phyloP scores from a whole-genome alignment of 1,140 invertebrate genomes.

The Brachionus calyciflorus region DNA sequence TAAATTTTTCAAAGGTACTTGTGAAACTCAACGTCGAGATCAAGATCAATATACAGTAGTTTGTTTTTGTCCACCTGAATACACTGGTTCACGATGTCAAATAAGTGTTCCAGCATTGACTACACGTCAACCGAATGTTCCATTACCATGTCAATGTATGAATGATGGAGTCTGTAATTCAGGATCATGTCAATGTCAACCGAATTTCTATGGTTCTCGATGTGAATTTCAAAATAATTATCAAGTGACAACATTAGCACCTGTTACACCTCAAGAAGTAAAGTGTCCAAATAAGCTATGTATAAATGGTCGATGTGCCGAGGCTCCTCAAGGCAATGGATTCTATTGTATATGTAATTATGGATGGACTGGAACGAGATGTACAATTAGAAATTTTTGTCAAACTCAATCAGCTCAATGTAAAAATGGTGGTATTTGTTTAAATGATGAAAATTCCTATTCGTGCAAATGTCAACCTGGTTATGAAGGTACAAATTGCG shows the following conservation, averaged over 20 bases:
- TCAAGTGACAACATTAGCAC: not conserved
- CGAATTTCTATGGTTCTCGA: conserved; percentile 30
- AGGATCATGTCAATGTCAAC: conserved; percentile 26
- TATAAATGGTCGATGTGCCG: conserved; percentile 11
- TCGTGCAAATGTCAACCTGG: not conserved
- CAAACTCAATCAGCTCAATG: not conserved
- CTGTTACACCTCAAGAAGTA: not conserved
- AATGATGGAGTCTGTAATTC: conserved; percentile 14
- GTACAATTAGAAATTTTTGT: conserved; percentile 41
- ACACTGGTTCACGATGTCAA: conserved; percentile 32
- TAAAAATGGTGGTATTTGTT: conserved; percentile 33
- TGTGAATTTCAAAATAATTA: conserved; percentile 31
- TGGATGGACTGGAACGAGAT: conserved; percentile 39
- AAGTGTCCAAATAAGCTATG: conserved; percentile 21
- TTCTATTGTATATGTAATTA: conserved; percentile 39
- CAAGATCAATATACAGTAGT: conserved; percentile 43
- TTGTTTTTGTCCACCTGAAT: conserved; percentile 27
- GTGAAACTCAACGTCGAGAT: conserved; percentile 5
- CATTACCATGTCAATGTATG: conserved; percentile 30
- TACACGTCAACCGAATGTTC: not conserved
- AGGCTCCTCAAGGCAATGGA: conserved; percentile 2
- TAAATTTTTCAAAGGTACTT: conserved; percentile 1
- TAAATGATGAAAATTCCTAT: conserved; percentile 2
- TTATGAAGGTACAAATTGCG: not conserved
- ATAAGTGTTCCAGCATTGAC: not conserved